Percentiles rank a stretch among this genome's conserved stretches.
These are phyloP conservation scores for Lymantria dispar DNA, from an alignment of 2,888 invertebrate species.

Conservation along the genomic window DNA sequence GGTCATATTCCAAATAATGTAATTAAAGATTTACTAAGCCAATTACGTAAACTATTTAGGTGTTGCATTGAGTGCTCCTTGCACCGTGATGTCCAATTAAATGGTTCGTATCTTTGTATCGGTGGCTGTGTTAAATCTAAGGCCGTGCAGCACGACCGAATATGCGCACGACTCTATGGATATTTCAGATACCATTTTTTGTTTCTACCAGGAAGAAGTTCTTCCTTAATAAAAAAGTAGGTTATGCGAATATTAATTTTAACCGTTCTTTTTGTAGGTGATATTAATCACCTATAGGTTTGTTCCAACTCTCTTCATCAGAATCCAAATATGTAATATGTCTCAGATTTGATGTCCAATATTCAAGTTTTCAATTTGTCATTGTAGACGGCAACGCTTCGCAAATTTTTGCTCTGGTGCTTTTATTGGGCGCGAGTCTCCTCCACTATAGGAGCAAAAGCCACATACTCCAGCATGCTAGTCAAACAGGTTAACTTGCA, in stretches of 20 bases:
- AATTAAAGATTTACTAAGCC: conserved; percentile 8
- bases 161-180: conserved; percentile 25
- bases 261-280: background rate
- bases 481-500: too few relatives aligned
- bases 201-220: background rate
- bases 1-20: background rate
- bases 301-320: too few relatives aligned
- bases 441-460: too few relatives aligned
- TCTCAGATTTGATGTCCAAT: too few relatives aligned
- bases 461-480: too few relatives aligned
- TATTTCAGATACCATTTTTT: conserved; percentile 8
- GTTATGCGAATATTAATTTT: background rate
- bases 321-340: too few relatives aligned
- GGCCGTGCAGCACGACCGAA: conserved; percentile 34
- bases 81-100: conserved; percentile 37
- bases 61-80: conserved; percentile 27
- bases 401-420: too few relatives aligned
- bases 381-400: too few relatives aligned
- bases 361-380: too few relatives aligned
- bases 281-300: too few relatives aligned
- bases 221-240: background rate
- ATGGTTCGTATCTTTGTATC: conserved; percentile 25
- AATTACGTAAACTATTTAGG: conserved; percentile 7
- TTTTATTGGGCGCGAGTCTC: too few relatives aligned
- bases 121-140: conserved; percentile 23